Conservation (phyloP, 2,888 invertebrate genomes). For the Thereva unica region DNA sequence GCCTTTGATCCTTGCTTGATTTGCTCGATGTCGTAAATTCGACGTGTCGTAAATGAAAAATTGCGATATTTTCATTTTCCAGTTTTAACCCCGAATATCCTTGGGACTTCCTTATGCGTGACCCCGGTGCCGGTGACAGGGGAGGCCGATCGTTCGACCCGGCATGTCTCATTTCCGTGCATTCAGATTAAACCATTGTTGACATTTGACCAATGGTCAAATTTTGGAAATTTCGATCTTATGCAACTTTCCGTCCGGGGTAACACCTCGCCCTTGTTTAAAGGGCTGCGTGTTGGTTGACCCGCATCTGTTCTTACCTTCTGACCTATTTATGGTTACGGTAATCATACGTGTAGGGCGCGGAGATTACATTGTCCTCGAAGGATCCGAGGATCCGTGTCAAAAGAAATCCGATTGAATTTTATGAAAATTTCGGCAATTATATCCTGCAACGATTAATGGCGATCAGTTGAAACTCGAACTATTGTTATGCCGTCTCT, state of each 20-base stretch:
- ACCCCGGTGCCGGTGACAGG: conserved; percentile 22
- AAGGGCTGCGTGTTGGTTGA: conserved; percentile 3
- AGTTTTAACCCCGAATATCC: conserved; percentile 18
- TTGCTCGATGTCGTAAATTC: conserved; percentile 13
- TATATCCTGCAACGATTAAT: conserved; percentile 18
- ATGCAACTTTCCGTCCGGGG: conserved; percentile 15
- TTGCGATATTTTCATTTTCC: neutral
- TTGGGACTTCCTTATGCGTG: conserved; percentile 29
- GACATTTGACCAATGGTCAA: conserved; percentile 36
- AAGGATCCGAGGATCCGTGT: conserved; percentile 13
- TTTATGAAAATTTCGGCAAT: conserved; percentile 29
- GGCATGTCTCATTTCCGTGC: conserved; percentile 17
- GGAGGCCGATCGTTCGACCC: neutral
- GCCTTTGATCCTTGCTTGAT: conserved; percentile 4
- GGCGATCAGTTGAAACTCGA: neutral
- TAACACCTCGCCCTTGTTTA: conserved; percentile 25
- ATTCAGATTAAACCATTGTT: conserved; percentile 29
- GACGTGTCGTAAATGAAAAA: conserved; percentile 13
- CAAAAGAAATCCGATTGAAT: conserved; percentile 28
- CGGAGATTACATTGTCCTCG: conserved; percentile 23
- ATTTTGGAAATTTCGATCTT: conserved; percentile 18
- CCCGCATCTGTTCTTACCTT: conserved; percentile 34
- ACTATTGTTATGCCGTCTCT: no score
- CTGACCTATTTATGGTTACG: conserved; percentile 43
- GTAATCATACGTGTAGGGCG: conserved; percentile 26